Evolutionary conservation across 2,113 vertebrate species (phyloP).

Genomic region (Onychostruthus taczanowskii): DNA sequence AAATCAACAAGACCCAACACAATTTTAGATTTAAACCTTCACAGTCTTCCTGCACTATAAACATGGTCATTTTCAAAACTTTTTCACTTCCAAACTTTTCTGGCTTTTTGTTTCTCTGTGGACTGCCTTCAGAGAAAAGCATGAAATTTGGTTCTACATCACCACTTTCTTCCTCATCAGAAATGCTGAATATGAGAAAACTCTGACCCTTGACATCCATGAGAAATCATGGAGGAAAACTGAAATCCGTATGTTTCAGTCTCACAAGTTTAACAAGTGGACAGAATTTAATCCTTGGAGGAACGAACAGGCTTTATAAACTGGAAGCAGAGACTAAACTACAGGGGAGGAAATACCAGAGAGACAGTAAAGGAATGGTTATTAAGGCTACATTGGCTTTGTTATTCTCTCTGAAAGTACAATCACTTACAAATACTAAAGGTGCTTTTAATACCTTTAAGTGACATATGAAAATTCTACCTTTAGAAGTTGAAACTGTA

Average conservation of each 20-base stretch:
- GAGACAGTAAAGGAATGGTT: not conserved
- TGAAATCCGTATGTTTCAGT: not conserved
- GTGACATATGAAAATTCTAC: not conserved
- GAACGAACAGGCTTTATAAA: not conserved
- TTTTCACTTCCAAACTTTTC: not conserved
- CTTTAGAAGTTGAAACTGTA: not conserved
- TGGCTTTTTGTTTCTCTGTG: not conserved
- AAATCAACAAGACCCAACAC: fast-evolving
- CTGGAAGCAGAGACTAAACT: not conserved
- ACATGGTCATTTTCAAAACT: not conserved
- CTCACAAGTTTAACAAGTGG: not conserved
- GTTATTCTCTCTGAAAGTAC: not conserved
- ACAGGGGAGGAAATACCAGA: not conserved
- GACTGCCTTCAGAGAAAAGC: not conserved
- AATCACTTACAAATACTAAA: not conserved
- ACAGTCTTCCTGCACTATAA: not conserved
- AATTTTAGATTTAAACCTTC: not conserved
- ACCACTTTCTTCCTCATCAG: not conserved
- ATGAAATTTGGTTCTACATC: not conserved
- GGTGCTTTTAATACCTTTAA: not conserved
- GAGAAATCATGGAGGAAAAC: not conserved
- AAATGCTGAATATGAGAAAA: not conserved
- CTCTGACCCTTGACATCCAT: not conserved
- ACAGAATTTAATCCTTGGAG: not conserved
- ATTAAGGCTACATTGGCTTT: not conserved